Evolutionary conservation across 2,113 vertebrate genomes (phyloP), one percentile per base, ranked within the genome.

Genomic region (Rhinichthys klamathensis): DNA sequence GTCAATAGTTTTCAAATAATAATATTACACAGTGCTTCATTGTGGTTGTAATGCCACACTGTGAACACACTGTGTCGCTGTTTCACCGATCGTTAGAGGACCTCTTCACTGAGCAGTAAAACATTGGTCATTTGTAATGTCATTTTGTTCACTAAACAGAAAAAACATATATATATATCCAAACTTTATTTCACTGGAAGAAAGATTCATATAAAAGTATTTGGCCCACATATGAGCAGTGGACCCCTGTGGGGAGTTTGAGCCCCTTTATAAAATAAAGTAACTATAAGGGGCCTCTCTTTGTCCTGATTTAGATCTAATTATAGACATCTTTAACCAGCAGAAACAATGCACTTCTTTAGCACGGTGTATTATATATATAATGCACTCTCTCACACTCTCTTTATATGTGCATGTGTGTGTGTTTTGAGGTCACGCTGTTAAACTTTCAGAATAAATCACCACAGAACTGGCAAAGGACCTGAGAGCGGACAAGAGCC

Each of bases 241-340:
- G 32, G 21, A 18, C 74, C 30, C 27, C 27, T 35, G 23, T 32
- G 27, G 74, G 15, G 15, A n/a, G 21, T 38, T 80, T 70, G 32
- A 38, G 32, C 3, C 67, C 21, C 67, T 70, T 30, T 67, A 80
- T 58, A 85, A 79, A 81, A 85, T 41, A 80, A 63, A 85, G 84
- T 85, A 65, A 13, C 51, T 44, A 11, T 58, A 63, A 38, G 41
- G 8, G 16, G 16, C 58, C 60, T 27, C 32, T 72, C 80, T 18
- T 49, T 85, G 84, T 69, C 84, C 77, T 85, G 84, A 85, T 80
- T 85, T 61, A 32, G 6, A 58, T 72, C 76, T 72, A 72, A 80
- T 72, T 80, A 70, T 80, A 85, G 63, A 82, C 58, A 41, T 13
- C 7, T 23, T 12, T 58, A 58, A 56, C 41, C n/a, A 25, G 23